These are phyloP conservation scores for Lanius collurio DNA, from an alignment of 2,113 vertebrate genomes.

Conservation along the genomic window DNA sequence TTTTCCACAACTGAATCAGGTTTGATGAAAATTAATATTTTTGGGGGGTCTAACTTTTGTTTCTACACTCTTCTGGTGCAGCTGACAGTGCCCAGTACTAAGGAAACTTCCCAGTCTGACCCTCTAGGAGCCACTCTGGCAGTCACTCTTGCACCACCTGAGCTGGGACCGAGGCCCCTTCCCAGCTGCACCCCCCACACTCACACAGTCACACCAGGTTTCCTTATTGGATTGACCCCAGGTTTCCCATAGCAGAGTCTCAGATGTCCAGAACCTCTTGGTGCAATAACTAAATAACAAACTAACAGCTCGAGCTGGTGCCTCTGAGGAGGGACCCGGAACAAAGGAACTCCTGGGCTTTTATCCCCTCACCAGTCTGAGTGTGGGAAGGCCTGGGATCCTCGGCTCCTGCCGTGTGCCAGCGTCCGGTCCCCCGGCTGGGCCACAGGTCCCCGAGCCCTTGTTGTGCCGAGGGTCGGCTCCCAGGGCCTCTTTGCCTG, in stretches of 20 bases:
- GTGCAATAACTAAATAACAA: neutral
- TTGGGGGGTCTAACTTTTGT: neutral
- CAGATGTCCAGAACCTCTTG: neutral
- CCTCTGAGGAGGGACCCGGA: neutral
- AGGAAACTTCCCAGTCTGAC: fast-evolving
- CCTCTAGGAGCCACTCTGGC: neutral
- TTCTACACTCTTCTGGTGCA: neutral
- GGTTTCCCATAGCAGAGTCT: neutral
- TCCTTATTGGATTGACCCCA: neutral
- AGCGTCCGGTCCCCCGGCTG: neutral
- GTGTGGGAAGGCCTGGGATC: neutral
- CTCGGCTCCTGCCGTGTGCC: neutral
- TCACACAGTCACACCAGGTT: neutral
- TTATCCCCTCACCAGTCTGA: neutral
- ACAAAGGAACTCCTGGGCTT: too few species aligned
- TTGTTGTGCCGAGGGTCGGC: neutral
- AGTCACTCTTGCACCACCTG: too few species aligned
- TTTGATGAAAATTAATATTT: neutral
- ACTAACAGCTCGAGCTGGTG: neutral
- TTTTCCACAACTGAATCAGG: neutral
- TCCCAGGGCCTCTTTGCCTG: neutral
- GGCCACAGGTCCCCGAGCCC: neutral
- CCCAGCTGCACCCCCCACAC: neutral
- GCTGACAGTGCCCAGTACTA: neutral
- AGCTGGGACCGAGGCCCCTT: neutral